phyloP scores from a whole-genome alignment of 2,888 invertebrate genomes.

The Andricus quercusramuli region DNA sequence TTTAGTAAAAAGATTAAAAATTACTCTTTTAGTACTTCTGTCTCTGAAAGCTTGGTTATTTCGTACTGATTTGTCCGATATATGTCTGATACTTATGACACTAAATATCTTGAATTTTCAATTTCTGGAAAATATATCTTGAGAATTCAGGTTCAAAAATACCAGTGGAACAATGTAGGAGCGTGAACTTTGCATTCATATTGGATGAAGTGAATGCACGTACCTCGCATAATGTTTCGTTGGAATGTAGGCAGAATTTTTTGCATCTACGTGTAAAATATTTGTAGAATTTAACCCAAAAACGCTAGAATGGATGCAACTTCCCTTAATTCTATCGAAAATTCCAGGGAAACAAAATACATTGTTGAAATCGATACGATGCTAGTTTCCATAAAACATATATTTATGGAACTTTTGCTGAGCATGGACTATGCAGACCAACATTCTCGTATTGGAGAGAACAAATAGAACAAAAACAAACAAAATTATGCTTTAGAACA shows the following conservation, averaged over 20 bases:
- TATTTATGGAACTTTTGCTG: too few relatives aligned
- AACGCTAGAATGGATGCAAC: not conserved
- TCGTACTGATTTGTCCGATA: too few relatives aligned
- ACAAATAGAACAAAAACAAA: too few relatives aligned
- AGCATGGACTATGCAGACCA: too few relatives aligned
- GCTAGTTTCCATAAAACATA: too few relatives aligned
- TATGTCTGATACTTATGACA: too few relatives aligned
- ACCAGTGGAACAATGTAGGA: not conserved
- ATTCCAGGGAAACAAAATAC: not conserved
- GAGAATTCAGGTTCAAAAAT: not conserved
- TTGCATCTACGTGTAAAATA: not conserved
- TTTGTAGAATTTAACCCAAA: not conserved
- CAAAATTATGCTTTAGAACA: too few relatives aligned
- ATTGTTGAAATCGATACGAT: not conserved
- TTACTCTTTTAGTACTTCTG: too few relatives aligned
- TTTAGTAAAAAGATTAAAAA: too few relatives aligned
- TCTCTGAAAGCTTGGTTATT: too few relatives aligned
- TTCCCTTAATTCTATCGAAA: not conserved
- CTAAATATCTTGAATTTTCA: too few relatives aligned
- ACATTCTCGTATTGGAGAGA: too few relatives aligned
- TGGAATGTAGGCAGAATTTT: not conserved
- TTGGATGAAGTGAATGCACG: not conserved
- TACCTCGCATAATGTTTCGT: not conserved
- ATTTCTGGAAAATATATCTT: not conserved
- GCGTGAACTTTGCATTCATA: not conserved